Evolutionary conservation across 2,888 invertebrate species (phyloP), one percentile per base, ranked within the genome.

Genomic region (Tortricodes alternella): DNA sequence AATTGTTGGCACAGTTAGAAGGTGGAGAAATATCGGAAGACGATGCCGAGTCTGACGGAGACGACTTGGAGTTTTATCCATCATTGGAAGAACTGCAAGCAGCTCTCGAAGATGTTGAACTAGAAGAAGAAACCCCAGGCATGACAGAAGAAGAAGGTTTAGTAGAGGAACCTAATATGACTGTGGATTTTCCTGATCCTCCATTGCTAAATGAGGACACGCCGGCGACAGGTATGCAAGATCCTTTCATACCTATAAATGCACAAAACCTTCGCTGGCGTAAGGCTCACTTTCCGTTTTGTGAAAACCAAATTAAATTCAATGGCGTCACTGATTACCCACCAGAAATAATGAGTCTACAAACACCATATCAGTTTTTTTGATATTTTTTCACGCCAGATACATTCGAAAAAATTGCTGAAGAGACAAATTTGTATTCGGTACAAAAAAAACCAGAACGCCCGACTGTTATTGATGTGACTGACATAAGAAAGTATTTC

Each of bases 11-110:
- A 16, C 58, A 60, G 58, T 65, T 65, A 59, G 63, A 65, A 56
- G 62, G 64, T 64, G 64, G 64, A 60, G 58, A 60, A 59, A 58
- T 65, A 53, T 60, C 62, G 59, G 63, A 62, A 48, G 62, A 65
- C 62, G 62, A 60, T 48, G 58, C 63, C 61, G 64, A 66, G 60
- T 62, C 61, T 59, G 60, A 61, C n/a, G 58, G 48, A 60, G 60
- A 62, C 53, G 53, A 61, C 61, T 57, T 63, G 56, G 64, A 64
- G 61, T 66, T 63, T 59, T 51, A 15, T 58, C 27, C 34, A 58
- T 61, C 59, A 58, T 57, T 58, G 60, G 57, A 61, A 63, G 62
- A 60, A 61, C 63, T 24, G 57, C 63, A 53, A 56, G 29, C 55
- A 58, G 58, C 6, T 51, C 56, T 32, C 3, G 32, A 32, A 41